phyloP scores from a whole-genome alignment of 2,113 vertebrate genomes.

The Lutjanus erythropterus region DNA sequence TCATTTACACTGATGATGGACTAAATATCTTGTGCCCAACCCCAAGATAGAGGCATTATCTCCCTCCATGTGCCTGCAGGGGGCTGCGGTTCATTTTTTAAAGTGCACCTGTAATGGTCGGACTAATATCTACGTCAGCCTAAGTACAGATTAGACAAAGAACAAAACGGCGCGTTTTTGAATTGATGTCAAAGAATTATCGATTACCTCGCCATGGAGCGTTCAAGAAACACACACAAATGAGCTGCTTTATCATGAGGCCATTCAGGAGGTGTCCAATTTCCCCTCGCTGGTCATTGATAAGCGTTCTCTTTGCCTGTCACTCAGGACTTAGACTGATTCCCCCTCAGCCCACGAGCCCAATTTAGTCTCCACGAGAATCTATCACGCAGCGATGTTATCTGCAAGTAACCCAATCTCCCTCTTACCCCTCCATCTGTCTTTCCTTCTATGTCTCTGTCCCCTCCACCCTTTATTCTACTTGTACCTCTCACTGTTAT shows the following conservation, averaged over 20 bases:
- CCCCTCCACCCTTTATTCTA: conserved; percentile 20
- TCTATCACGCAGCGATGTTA: conserved; percentile 82
- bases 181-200: conserved; percentile 70
- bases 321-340: conserved; percentile 78
- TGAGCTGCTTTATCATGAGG: conserved; percentile 73
- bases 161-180: conserved; percentile 54
- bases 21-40: conserved; percentile 11
- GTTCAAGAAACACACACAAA: conserved; percentile 65
- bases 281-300: conserved; percentile 70
- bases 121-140: conserved; percentile 53
- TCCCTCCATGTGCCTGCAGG: neutral
- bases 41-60: conserved; percentile 1
- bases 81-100: conserved; percentile 45
- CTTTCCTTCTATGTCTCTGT: conserved; percentile 43
- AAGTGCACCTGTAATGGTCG: conserved; percentile 53
- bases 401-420: conserved; percentile 75
- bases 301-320: conserved; percentile 71
- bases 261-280: conserved; percentile 71
- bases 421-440: conserved; percentile 68
- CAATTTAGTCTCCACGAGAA: conserved; percentile 81
- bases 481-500: conserved; percentile 14
- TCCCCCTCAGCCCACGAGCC: conserved; percentile 77
- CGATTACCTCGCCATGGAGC: conserved; percentile 37
- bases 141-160: conserved; percentile 49
- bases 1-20: conserved; percentile 13